Base-by-base conservation (phyloP, 92 coral and sea anemone species). In the Parazoanthus atlanticus region DNA sequence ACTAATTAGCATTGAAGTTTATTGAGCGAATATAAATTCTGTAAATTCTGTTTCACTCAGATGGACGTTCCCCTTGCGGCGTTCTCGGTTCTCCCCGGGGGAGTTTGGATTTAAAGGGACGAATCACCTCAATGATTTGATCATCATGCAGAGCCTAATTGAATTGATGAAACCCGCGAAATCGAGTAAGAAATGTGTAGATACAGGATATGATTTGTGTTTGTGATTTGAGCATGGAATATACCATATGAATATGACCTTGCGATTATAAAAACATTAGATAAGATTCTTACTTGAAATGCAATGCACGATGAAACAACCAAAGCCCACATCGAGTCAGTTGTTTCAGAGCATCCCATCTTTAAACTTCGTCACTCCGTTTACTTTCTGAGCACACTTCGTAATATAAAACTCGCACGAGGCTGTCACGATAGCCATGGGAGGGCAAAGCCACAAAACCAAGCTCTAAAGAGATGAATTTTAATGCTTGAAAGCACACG, bases 261-360 rank as follows among this genome's bases (percentile, higher is more conserved):
- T 61, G 69, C 28, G 16, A 65, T 0, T 80, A 8, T 52, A 30
- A 80, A 46, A 52, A 54, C 21, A 81, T 43, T 6, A 80, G 85
- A 80, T 58, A 54, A 23, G 74, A 81, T 30, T 80, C 85, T 81
- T 81, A 81, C 85, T 81, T 81, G 85, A 81, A 81, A 81, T 33
- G 74, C 85, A 31, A 81, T 38, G 30, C 71, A 81, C 47, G 19
- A 30, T 61, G 85, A 81, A 81, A 58, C 32, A 7, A 64, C 73
- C 29, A 81, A 65, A 25, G 30, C 31, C 85, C 73, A 61, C 85
- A 23, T 34, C 8, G 72, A 34, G 85, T 81, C 73, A 7, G 82
- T 41, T 41, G 43, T 61, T 65, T 34, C 30, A 19, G 71, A 61
- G 31, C 85, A 56, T 19, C 5, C 74, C 85, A 80, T 80, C 8